Conservation (phyloP, 1,140 invertebrate genomes). For the Chironomus tepperi region DNA sequence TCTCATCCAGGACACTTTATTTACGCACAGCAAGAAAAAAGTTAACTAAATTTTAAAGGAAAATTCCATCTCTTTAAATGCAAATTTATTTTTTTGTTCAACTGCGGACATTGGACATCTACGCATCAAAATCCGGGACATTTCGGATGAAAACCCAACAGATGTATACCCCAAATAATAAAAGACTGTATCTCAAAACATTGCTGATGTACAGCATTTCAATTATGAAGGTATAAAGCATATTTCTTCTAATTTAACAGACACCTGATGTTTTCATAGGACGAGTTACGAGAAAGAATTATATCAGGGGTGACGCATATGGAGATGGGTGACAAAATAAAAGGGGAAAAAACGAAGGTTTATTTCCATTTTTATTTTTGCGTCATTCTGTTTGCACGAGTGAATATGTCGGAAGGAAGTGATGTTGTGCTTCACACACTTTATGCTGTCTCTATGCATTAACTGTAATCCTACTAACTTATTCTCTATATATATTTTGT, state of each 20-base stretch:
- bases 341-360: neutral
- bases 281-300: neutral
- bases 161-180: too few species aligned
- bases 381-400: neutral
- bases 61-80: too few species aligned
- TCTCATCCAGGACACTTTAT: too few species aligned
- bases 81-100: too few species aligned
- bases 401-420: neutral
- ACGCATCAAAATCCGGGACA: too few species aligned
- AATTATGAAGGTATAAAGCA: slow-evolving; percentile 7
- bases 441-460: slow-evolving; percentile 20
- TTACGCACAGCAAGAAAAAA: too few species aligned
- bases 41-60: too few species aligned
- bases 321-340: neutral
- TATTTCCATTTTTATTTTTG: slow-evolving; percentile 10
- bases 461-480: slow-evolving; percentile 8
- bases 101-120: too few species aligned
- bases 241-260: neutral
- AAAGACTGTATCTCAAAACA: too few species aligned
- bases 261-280: slow-evolving; percentile 23
- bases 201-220: neutral
- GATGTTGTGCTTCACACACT: neutral
- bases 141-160: too few species aligned
- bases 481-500: neutral
- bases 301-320: neutral